Base-by-base conservation (phyloP, 2,888 invertebrate species). In the Drosophila kokeensis region DNA sequence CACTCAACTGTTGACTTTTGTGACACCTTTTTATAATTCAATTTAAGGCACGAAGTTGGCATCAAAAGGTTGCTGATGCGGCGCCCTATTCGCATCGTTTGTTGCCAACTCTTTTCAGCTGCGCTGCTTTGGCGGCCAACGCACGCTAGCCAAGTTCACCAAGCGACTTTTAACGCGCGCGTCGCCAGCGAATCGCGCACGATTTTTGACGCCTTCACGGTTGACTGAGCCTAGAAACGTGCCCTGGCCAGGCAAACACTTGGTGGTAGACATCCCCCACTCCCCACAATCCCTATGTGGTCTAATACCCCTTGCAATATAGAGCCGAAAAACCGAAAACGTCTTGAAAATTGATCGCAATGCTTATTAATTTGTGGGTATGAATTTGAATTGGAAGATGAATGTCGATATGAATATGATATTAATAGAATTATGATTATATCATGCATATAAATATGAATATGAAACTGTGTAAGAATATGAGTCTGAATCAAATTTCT, bases 21-120 rank as follows among this genome's bases (percentile, higher is more conserved):
- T 82, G 59, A 87, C 85, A 83, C 83, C 87, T 87, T 83, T 71
- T 76, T 83, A 84, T 87, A 83, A 83, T 83, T 83, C 83, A 83
- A 87, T 87, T 87, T 82, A 66, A 68, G 74, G 82, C 76, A 77
- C 74, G 64, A 62, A 38, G 57, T 71, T 76, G 82, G 73, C 82
- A 73, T 86, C 82, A 87, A 83, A 83, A 81, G 83, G 84, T 79
- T 84, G 65, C 58, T 69, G 68, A 72, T 64, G 68, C 63, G 53
- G 48, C 49, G 50, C 34, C 61, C 32, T 73, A 59, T 73, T 58
- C 67, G 72, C 52, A 49, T 67, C 57, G 67, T 21, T 60, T 59
- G 45, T 18, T 66, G 52, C 50, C 74, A 73, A 73, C 76, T 54
- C 34, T 50, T 59, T 59, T 62, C 36, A 18, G 24, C 21, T 21